These are phyloP conservation scores for Clarias fuscus DNA, from an alignment of 2,797 vertebrate species.

Conservation along the genomic window DNA sequence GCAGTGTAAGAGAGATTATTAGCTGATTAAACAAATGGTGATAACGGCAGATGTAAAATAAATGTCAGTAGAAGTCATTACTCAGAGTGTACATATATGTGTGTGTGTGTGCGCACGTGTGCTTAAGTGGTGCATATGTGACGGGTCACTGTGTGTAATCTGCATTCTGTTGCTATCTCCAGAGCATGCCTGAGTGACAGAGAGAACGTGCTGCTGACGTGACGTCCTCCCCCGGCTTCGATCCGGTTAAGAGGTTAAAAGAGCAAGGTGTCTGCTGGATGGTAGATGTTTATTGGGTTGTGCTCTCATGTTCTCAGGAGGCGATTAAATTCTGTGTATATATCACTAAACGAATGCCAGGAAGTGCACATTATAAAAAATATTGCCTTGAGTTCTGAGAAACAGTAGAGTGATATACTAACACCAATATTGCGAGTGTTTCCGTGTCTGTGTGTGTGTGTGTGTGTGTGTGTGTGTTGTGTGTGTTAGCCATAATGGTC, in stretches of 20 bases:
- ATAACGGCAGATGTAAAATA: background rate
- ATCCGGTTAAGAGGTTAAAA: slow-evolving; percentile 24
- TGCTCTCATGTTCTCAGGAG: background rate
- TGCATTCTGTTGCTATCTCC: slow-evolving; percentile 12
- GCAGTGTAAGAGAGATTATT: slow-evolving; percentile 11
- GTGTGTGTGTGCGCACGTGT: no score
- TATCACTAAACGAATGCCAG: background rate
- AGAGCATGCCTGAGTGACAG: slow-evolving; percentile 19
- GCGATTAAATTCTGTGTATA: background rate
- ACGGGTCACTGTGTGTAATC: background rate
- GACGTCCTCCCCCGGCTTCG: background rate
- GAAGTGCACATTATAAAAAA: background rate
- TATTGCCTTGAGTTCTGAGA: slow-evolving; percentile 12
- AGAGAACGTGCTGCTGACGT: slow-evolving; percentile 12
- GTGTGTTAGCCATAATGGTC: slow-evolving; percentile 17
- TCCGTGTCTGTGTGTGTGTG: slow-evolving; percentile 9
- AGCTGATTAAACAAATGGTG: slow-evolving; percentile 11
- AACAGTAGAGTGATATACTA: background rate
- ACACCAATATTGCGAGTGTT: background rate
- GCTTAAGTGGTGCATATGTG: background rate
- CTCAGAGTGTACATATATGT: background rate
- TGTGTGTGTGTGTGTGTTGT: slow-evolving; percentile 24
- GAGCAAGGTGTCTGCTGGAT: background rate
- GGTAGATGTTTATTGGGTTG: background rate
- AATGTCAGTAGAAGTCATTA: background rate